A percentile compares a stretch with the other conserved stretches of the same genome.
phyloP scores from a whole-genome alignment of 2,888 invertebrate genomes.

The Aphodius granarius region DNA sequence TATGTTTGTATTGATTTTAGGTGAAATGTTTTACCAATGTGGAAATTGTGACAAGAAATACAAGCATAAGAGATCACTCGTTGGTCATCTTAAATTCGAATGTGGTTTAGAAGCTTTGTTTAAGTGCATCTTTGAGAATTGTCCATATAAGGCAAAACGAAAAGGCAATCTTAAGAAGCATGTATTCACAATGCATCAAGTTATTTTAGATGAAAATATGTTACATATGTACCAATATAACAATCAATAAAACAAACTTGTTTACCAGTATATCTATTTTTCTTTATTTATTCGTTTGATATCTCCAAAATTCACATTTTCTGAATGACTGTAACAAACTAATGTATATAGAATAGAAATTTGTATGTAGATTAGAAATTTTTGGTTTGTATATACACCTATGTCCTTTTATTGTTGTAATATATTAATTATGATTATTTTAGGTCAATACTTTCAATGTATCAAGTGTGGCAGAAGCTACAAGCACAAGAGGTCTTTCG shows the following conservation, averaged over 20 bases:
- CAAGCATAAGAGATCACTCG: background rate
- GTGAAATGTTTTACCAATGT: background rate
- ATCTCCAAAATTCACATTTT: too few species aligned
- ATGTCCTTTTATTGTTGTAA: too few species aligned
- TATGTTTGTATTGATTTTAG: background rate
- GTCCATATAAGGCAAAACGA: constrained; percentile 15
- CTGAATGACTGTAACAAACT: too few species aligned
- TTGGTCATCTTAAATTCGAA: background rate
- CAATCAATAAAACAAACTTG: background rate
- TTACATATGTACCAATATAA: background rate
- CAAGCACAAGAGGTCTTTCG: constrained; percentile 61
- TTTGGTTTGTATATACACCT: too few species aligned
- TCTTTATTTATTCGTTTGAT: too few species aligned
- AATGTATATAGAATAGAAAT: too few species aligned
- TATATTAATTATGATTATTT: too few species aligned
- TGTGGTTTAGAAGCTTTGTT: constrained; percentile 1
- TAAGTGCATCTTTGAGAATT: background rate
- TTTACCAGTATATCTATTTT: too few species aligned
- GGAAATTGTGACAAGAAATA: background rate
- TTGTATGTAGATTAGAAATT: too few species aligned
- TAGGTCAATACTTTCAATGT: too few species aligned
- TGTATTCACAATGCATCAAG: background rate
- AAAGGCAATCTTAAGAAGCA: constrained; percentile 18
- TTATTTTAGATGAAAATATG: background rate
- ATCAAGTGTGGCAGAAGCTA: constrained; percentile 48